Evolutionary conservation across 2,113 vertebrate species (phyloP).

Genomic region (Psilopogon haemacephalus): DNA sequence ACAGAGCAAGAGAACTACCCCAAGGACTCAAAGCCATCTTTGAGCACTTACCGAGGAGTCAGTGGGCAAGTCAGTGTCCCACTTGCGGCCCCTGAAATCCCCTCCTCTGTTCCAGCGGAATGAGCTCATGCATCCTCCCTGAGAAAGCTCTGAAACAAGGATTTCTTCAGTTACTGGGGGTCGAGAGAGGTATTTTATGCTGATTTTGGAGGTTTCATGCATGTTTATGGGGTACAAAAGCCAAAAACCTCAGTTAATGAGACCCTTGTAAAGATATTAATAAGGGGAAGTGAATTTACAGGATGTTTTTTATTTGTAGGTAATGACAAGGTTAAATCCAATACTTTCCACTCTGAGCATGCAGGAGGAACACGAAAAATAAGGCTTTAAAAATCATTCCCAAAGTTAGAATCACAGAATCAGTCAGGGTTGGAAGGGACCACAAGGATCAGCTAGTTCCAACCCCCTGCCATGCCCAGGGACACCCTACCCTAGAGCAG

Average conservation of each 20-base stretch:
- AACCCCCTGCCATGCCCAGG: too few species aligned
- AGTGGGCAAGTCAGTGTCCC: constrained; percentile 93
- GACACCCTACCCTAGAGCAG: too few species aligned
- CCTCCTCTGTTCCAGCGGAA: constrained; percentile 94
- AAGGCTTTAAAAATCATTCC: neutral
- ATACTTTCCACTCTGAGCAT: rapidly evolving
- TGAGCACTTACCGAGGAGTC: constrained; percentile 86
- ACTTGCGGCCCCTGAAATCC: constrained; percentile 90
- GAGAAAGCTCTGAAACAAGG: constrained; percentile 84
- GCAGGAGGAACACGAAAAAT: neutral
- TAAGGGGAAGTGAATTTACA: rapidly evolving
- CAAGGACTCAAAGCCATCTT: too few species aligned
- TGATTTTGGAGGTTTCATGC: rapidly evolving
- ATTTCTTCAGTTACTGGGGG: neutral
- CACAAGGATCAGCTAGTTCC: too few species aligned
- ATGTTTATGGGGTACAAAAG: rapidly evolving
- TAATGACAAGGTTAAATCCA: neutral
- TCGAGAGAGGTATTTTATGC: rapidly evolving
- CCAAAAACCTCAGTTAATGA: too few species aligned
- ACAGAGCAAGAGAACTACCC: too few species aligned
- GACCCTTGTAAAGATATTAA: neutral
- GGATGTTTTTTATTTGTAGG: rapidly evolving
- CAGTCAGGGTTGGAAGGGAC: too few species aligned
- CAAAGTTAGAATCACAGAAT: too few species aligned
- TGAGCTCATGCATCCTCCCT: constrained; percentile 97